These are phyloP conservation scores for Lepidurus couesii DNA, from an alignment of 1,140 invertebrate genomes.

Conservation along the genomic window DNA sequence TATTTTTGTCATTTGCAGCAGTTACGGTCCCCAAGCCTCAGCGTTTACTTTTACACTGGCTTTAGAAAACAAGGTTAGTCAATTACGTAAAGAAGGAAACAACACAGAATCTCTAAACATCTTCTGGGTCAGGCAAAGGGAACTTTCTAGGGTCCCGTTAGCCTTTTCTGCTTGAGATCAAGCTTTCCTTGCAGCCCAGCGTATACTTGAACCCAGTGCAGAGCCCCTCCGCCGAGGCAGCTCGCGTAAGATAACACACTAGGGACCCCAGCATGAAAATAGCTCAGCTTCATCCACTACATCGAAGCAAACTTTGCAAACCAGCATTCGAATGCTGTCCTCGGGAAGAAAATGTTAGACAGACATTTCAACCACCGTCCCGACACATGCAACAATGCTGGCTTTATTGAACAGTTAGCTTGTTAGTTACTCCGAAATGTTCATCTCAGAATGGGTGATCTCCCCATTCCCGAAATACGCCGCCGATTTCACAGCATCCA, in stretches of 20 bases:
- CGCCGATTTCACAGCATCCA: neutral
- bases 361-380: neutral
- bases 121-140: neutral
- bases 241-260: slow-evolving; percentile 10
- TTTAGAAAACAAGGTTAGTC: neutral
- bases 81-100: neutral
- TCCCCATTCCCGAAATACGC: neutral
- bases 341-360: neutral
- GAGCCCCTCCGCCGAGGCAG: slow-evolving; percentile 1
- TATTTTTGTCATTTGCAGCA: neutral
- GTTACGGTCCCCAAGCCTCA: neutral
- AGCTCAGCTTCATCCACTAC: slow-evolving; percentile 18
- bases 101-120: neutral
- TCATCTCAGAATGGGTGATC: neutral
- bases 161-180: neutral
- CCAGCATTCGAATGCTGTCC: neutral
- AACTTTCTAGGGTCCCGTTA: slow-evolving; percentile 7
- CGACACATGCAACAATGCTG: neutral
- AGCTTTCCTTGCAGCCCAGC: neutral
- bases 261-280: slow-evolving; percentile 16
- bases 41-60: neutral
- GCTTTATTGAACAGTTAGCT: neutral
- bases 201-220: neutral
- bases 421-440: neutral
- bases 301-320: neutral